These are phyloP conservation scores for Heteromyza rotundicornis DNA, from an alignment of 2,888 invertebrate species.

Conservation along the genomic window DNA sequence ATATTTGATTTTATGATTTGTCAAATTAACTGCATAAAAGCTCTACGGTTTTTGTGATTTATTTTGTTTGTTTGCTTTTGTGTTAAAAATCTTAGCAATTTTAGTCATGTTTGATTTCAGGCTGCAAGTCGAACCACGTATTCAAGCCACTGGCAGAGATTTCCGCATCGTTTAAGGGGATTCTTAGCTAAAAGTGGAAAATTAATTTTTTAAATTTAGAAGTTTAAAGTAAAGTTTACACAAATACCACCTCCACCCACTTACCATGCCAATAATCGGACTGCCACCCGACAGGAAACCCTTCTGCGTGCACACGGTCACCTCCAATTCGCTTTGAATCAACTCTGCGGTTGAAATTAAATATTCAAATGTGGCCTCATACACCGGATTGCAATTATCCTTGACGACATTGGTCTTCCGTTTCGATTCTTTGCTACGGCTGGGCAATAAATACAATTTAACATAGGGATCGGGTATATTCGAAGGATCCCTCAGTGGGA, in stretches of 20 bases:
- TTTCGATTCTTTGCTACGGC: conserved; percentile 84
- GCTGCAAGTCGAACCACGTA: conserved; percentile 58
- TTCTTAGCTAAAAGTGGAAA: conserved; percentile 51
- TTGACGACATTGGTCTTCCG: conserved; percentile 82
- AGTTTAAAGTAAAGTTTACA: conserved; percentile 29
- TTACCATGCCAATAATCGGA: conserved; percentile 82
- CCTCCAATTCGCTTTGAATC: conserved; percentile 77
- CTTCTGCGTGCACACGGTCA: conserved; percentile 88
- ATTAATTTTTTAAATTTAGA: neutral
- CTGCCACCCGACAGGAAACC: conserved; percentile 81
- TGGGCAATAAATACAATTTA: conserved; percentile 84
- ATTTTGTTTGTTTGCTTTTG: conserved; percentile 6
- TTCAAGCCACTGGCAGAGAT: conserved; percentile 56
- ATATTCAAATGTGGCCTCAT: conserved; percentile 92
- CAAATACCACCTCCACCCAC: neutral
- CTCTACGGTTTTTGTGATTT: conserved; percentile 18
- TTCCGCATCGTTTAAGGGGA: conserved; percentile 53
- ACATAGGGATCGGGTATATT: conserved; percentile 91
- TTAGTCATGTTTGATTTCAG: conserved; percentile 75
- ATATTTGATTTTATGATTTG: too few relatives aligned
- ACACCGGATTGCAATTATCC: conserved; percentile 89
- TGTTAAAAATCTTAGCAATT: conserved; percentile 48
- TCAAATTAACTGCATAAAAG: too few relatives aligned
- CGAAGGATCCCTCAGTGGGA: conserved; percentile 79
- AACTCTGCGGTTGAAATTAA: conserved; percentile 82